phyloP scores from a whole-genome alignment of 2,888 invertebrate genomes.

The Ephialtes manifestator region DNA sequence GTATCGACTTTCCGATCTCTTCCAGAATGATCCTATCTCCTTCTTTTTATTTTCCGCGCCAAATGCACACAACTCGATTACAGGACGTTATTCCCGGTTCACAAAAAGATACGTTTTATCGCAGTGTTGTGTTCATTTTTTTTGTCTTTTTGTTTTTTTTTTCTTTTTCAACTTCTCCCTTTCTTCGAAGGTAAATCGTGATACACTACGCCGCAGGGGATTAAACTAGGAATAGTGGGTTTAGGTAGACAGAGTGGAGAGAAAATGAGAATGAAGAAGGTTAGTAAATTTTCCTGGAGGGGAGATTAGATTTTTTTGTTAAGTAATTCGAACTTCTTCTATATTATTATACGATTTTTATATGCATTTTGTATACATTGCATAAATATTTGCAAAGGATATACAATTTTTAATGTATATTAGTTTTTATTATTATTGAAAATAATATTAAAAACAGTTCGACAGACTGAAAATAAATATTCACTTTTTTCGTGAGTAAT shows the following conservation, averaged over 20 bases:
- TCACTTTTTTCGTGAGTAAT: too few relatives aligned
- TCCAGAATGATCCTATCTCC: constrained; percentile 58
- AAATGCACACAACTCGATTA: constrained; percentile 64
- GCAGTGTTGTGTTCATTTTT: neutral
- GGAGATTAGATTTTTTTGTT: neutral
- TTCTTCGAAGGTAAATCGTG: neutral
- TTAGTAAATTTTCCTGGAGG: neutral
- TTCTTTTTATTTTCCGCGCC: constrained; percentile 54
- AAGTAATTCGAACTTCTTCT: neutral
- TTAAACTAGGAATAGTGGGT: neutral
- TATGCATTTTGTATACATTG: too few relatives aligned
- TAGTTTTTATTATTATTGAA: too few relatives aligned
- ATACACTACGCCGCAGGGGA: neutral
- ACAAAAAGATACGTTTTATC: constrained; percentile 17
- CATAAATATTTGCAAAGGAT: too few relatives aligned
- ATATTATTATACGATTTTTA: neutral
- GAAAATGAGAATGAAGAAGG: neutral
- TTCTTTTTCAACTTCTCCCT: too few relatives aligned
- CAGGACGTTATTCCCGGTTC: constrained; percentile 38
- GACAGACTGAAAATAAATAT: too few relatives aligned
- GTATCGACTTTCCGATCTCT: constrained; percentile 68
- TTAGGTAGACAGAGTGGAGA: neutral
- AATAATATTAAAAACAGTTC: too few relatives aligned
- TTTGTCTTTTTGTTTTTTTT: neutral
- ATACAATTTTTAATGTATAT: too few relatives aligned